phyloP scores from a whole-genome alignment of 2,113 vertebrate genomes.

The Sinosuthora webbiana region DNA sequence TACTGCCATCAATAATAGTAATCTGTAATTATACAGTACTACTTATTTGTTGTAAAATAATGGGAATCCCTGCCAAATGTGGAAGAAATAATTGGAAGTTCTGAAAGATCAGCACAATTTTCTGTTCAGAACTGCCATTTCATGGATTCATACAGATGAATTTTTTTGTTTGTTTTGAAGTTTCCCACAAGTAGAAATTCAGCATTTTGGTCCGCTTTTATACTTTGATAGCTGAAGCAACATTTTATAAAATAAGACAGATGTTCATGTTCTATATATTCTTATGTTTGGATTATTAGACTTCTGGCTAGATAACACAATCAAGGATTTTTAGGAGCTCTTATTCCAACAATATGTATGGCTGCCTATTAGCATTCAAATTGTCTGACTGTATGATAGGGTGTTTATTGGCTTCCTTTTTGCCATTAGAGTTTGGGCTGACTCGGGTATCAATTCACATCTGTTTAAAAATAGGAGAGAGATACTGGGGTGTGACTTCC shows the following conservation, averaged over 20 bases:
- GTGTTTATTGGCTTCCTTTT: not conserved
- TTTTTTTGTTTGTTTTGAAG: not conserved
- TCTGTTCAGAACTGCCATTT: not conserved
- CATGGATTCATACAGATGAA: not conserved
- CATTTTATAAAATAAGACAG: not conserved
- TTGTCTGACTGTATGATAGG: not conserved
- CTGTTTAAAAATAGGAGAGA: not conserved
- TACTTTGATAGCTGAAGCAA: not conserved
- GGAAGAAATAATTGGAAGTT: constrained; percentile 28
- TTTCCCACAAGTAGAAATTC: not conserved
- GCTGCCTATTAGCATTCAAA: not conserved
- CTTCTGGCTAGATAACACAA: not conserved
- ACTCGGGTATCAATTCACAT: not conserved
- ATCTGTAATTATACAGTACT: constrained; percentile 5
- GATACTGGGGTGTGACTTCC: not conserved
- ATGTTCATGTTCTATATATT: not conserved
- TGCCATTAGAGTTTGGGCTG: not conserved
- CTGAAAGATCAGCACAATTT: not conserved
- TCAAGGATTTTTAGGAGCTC: not conserved
- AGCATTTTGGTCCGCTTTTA: not conserved
- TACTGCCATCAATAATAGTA: not conserved
- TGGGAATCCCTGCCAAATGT: not conserved
- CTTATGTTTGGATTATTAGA: not conserved
- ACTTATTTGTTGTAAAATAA: constrained; percentile 8
- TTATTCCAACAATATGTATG: not conserved